Evolutionary conservation across 2,113 vertebrate genomes (phyloP).

Genomic region (Lepus europaeus): DNA sequence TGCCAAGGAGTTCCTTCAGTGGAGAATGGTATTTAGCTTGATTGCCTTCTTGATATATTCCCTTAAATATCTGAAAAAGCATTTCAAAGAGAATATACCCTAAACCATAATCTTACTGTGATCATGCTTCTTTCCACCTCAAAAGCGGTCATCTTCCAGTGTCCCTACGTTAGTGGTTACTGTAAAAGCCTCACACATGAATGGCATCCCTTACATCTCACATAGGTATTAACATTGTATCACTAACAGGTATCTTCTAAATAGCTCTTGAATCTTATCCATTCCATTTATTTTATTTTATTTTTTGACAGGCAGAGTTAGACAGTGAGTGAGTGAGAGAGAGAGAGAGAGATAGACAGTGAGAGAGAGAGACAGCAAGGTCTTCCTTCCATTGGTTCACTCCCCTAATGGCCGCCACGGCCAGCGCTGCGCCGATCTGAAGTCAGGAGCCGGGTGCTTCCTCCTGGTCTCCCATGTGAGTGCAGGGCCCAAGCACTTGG

Average conservation of each 20-base stretch:
- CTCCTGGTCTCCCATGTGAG: too few species aligned
- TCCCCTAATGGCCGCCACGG: too few species aligned
- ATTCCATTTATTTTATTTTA: too few species aligned
- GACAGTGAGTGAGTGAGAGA: too few species aligned
- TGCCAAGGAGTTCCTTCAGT: background rate
- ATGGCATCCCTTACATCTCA: background rate
- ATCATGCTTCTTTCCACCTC: background rate
- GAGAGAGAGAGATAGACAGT: too few species aligned
- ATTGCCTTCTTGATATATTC: slow-evolving; percentile 19
- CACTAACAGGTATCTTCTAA: background rate
- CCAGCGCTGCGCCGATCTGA: too few species aligned
- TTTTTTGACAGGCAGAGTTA: too few species aligned
- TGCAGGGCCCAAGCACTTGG: too few species aligned
- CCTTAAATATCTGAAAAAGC: slow-evolving; percentile 10
- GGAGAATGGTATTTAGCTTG: background rate
- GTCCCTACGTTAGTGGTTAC: background rate
- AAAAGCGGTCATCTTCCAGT: background rate
- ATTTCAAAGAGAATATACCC: background rate
- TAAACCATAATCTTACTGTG: background rate
- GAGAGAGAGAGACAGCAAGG: too few species aligned
- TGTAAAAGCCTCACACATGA: slow-evolving; percentile 9
- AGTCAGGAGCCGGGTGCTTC: too few species aligned
- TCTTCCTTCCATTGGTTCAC: too few species aligned
- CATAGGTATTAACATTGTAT: background rate
- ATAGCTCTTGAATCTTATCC: background rate